Evolutionary conservation across 2,113 vertebrate genomes (phyloP), one percentile per base, ranked within the genome.

Genomic region (Pseudolaguvia tuberculata): DNA sequence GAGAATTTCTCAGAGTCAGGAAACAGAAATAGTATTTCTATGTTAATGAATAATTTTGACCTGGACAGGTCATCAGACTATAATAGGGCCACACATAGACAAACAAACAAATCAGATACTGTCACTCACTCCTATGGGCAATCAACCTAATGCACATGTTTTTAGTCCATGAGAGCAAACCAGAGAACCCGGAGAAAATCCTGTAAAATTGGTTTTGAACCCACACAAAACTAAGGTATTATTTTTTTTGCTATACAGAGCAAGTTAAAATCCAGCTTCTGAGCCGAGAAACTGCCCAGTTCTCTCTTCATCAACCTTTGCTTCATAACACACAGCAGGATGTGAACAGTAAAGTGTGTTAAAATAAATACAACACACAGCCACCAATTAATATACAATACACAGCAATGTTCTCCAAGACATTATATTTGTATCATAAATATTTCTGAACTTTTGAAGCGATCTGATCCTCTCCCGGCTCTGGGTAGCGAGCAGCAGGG

Each of bases 11-110:
- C 52, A 12, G 70, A 68, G 63, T 56, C 62, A 75, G 73, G 29
- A 42, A 50, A 17, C 10, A 35, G 55, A 79, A 55, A 83, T 68
- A 79, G 42, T 80, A 57, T 67, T 74, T 25, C 70, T 21, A 67
- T 78, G 72, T 47, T 83, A 76, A 83, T 78, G 81, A 80, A 75
- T 80, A 53, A 80, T 83, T 78, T 78, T n/a, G n/a, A n/a, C n/a
- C n/a, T n/a, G n/a, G n/a, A n/a, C n/a, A n/a, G n/a, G n/a, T n/a
- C n/a, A n/a, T n/a, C n/a, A n/a, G n/a, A n/a, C n/a, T n/a, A n/a
- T n/a, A n/a, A n/a, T n/a, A n/a, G n/a, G n/a, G n/a, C n/a, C n/a
- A n/a, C n/a, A n/a, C n/a, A n/a, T n/a, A n/a, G n/a, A n/a, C n/a
- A n/a, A n/a, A n/a, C n/a, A n/a, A n/a, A n/a, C n/a, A n/a, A n/a